phyloP scores from a whole-genome alignment of 2,888 invertebrate species.

The Scrobipalpa costella region DNA sequence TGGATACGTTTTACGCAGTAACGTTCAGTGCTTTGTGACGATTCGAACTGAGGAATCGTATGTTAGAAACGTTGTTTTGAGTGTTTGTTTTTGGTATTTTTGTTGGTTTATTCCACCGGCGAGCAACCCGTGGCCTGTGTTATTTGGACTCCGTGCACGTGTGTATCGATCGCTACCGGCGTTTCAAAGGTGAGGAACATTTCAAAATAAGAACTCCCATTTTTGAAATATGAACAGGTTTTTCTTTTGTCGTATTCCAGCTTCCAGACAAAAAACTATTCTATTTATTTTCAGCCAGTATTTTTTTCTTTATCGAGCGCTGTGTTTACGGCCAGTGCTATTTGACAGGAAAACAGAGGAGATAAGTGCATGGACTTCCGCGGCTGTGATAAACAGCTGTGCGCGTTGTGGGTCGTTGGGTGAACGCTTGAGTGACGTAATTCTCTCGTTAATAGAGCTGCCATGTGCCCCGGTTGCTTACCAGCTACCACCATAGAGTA shows the following conservation, averaged over 20 bases:
- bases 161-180: slow-evolving; percentile 59
- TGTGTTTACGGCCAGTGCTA: slow-evolving; percentile 8
- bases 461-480: slow-evolving; percentile 40
- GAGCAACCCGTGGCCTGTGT: slow-evolving; percentile 45
- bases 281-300: background rate
- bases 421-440: slow-evolving; percentile 54
- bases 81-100: slow-evolving; percentile 49
- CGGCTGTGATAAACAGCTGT: slow-evolving; percentile 54
- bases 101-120: slow-evolving; percentile 45
- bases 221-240: background rate
- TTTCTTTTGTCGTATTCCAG: background rate
- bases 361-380: slow-evolving; percentile 54
- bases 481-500: background rate
- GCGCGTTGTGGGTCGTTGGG: slow-evolving; percentile 33
- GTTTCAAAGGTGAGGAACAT: slow-evolving; percentile 51
- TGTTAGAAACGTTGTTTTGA: slow-evolving; percentile 37
- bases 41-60: slow-evolving; percentile 41
- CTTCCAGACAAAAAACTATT: background rate
- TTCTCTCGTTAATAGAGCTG: slow-evolving; percentile 40
- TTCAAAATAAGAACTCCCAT: slow-evolving; percentile 28
- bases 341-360: slow-evolving; percentile 43
- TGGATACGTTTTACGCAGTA: slow-evolving; percentile 42
- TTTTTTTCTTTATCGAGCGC: background rate
- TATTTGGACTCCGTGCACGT: slow-evolving; percentile 55
- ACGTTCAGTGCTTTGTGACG: slow-evolving; percentile 57